Percentiles rank a stretch among this genome's conserved stretches.
Evolutionary conservation across 1,140 invertebrate genomes (phyloP).

Genomic region (Ooceraea biroi): DNA sequence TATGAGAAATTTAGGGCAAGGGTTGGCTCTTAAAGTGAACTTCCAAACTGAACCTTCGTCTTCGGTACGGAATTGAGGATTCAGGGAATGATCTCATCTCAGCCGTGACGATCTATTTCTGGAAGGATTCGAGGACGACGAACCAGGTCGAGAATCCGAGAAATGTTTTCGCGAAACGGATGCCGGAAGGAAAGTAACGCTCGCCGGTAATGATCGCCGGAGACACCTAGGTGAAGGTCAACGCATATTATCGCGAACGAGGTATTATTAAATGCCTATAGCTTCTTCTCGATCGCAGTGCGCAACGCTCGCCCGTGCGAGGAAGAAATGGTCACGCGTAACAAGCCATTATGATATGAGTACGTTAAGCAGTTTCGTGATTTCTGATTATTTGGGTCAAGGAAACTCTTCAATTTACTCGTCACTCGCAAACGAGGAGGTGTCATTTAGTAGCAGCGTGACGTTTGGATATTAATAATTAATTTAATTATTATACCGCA

Average conservation of each 20-base stretch:
- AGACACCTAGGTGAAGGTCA: slow-evolving; percentile 42
- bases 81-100: background rate
- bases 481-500: background rate
- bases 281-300: slow-evolving; percentile 43
- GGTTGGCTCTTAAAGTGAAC: slow-evolving; percentile 17
- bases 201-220: background rate
- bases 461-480: slow-evolving; percentile 12
- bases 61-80: slow-evolving; percentile 12
- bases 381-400: slow-evolving; percentile 58
- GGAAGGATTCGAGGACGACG: slow-evolving; percentile 9
- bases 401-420: slow-evolving; percentile 54
- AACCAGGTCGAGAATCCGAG: slow-evolving; percentile 35
- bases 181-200: slow-evolving; percentile 52
- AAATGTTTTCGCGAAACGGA: slow-evolving; percentile 33
- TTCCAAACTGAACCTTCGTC: slow-evolving; percentile 32
- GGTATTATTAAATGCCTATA: slow-evolving; percentile 44
- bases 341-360: slow-evolving; percentile 15
- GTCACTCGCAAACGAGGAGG: slow-evolving; percentile 17
- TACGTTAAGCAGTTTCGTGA: slow-evolving; percentile 26
- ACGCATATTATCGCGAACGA: slow-evolving; percentile 14
- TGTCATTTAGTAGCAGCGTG: background rate
- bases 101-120: slow-evolving; percentile 1
- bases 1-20: slow-evolving; percentile 48
- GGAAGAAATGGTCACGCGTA: slow-evolving; percentile 29
- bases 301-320: background rate